Conservation (phyloP, 2,113 vertebrate genomes). For the Xiphophorus maculatus region DNA sequence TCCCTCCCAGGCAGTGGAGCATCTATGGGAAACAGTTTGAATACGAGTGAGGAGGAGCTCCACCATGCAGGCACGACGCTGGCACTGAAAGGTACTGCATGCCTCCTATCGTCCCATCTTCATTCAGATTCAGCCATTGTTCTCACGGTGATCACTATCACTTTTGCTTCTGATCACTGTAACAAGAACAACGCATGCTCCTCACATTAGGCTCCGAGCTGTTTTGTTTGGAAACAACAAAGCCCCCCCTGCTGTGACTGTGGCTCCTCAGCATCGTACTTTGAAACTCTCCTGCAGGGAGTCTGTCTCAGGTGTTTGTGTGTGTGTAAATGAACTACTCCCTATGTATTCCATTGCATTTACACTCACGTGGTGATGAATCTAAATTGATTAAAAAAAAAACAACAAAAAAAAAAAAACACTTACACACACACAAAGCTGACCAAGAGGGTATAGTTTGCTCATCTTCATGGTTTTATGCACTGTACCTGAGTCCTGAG, state of each 20-base stretch:
- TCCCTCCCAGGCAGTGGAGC: slow-evolving; percentile 74
- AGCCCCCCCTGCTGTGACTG: slow-evolving; percentile 41
- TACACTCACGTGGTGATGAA: slow-evolving; percentile 15
- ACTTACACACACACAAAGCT: neutral
- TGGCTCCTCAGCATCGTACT: slow-evolving; percentile 10
- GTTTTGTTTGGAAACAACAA: slow-evolving; percentile 72
- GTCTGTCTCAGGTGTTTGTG: slow-evolving; percentile 7
- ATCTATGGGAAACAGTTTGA: slow-evolving; percentile 81
- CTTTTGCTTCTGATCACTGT: slow-evolving; percentile 54
- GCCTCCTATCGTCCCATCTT: slow-evolving; percentile 45
- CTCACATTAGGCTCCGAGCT: slow-evolving; percentile 39
- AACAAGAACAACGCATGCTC: slow-evolving; percentile 42
- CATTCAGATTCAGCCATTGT: slow-evolving; percentile 44
- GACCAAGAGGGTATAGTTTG: slow-evolving; percentile 15
- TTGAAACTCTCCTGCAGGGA: slow-evolving; percentile 37
- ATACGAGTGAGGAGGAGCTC: slow-evolving; percentile 82
- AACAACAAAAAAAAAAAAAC: slow-evolving; percentile 14
- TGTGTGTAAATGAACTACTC: slow-evolving; percentile 1
- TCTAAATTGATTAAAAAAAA: slow-evolving; percentile 20
- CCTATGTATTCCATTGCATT: slow-evolving; percentile 26
- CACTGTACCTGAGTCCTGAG: slow-evolving; percentile 5
- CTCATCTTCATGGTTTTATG: slow-evolving; percentile 8
- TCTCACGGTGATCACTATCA: slow-evolving; percentile 63
- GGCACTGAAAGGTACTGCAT: slow-evolving; percentile 75
- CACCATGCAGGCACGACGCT: slow-evolving; percentile 73